Percentiles rank a stretch among this genome's conserved stretches.
phyloP scores from a whole-genome alignment of 2,888 invertebrate species.

The Xylocampa areola region DNA sequence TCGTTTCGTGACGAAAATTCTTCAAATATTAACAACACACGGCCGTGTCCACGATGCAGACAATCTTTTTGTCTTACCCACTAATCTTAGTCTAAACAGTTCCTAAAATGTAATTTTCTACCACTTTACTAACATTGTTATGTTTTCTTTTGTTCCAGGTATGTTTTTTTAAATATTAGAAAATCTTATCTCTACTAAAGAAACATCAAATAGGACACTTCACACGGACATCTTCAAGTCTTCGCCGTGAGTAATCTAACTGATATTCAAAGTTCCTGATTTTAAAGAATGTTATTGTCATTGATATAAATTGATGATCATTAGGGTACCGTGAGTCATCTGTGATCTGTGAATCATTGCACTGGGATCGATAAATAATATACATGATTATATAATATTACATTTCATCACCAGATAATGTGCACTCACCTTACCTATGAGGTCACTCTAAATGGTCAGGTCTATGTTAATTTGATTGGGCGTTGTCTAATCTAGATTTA shows the following conservation, averaged over 20 bases:
- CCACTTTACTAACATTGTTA: not conserved
- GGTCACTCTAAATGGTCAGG: slow-evolving; percentile 2
- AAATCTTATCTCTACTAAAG: no score
- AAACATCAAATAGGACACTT: no score
- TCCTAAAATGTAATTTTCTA: no score
- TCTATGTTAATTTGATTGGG: slow-evolving; percentile 6
- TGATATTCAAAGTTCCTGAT: slow-evolving; percentile 10
- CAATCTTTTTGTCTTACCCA: no score
- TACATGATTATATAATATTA: no score
- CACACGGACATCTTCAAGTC: not conserved
- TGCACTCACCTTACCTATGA: no score
- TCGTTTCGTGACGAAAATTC: no score
- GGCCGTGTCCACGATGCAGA: no score
- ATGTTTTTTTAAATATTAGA: no score
- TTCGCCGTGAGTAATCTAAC: slow-evolving; percentile 23
- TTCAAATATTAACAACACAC: no score
- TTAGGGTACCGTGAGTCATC: slow-evolving; percentile 40
- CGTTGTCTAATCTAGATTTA: not conserved
- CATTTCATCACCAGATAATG: no score
- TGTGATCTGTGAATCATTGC: slow-evolving; percentile 26
- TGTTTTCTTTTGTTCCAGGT: slow-evolving; percentile 45
- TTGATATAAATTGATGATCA: slow-evolving; percentile 53
- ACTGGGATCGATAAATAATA: slow-evolving; percentile 12
- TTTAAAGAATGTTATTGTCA: slow-evolving; percentile 53
- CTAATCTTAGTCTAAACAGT: no score